Percentiles rank a stretch among this genome's conserved stretches.
phyloP scores from a whole-genome alignment of 2,113 vertebrate species.

The Hippocampus mohnikei region DNA sequence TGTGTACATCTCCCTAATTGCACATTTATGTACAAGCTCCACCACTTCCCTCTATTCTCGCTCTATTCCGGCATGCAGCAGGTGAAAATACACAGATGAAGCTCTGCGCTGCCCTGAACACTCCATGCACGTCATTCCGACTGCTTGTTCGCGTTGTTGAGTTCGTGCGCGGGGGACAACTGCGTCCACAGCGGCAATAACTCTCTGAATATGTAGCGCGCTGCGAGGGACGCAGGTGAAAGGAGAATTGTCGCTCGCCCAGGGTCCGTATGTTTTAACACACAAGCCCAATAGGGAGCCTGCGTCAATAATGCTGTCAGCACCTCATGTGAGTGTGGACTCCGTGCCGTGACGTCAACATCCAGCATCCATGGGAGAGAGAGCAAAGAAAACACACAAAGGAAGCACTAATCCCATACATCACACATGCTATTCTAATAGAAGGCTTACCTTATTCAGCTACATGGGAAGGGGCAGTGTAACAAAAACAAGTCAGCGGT shows the following conservation, averaged over 20 bases:
- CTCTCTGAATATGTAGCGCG: slow-evolving; percentile 59
- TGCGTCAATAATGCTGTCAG: slow-evolving; percentile 59
- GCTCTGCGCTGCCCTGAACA: neutral
- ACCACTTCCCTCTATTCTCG: slow-evolving; percentile 4
- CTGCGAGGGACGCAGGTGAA: slow-evolving; percentile 49
- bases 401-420: slow-evolving; percentile 3
- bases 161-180: slow-evolving; percentile 51
- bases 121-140: slow-evolving; percentile 49
- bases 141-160: slow-evolving; percentile 63
- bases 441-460: neutral
- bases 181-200: slow-evolving; percentile 53
- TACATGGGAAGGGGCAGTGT: neutral
- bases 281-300: slow-evolving; percentile 37
- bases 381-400: slow-evolving; percentile 58
- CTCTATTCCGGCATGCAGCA: neutral
- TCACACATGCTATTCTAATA: slow-evolving; percentile 1
- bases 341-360: slow-evolving; percentile 32
- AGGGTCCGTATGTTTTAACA: slow-evolving; percentile 44
- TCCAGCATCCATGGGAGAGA: slow-evolving; percentile 63
- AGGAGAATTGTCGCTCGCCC: slow-evolving; percentile 25
- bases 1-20: slow-evolving; percentile 71
- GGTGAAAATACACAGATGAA: slow-evolving; percentile 15
- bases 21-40: slow-evolving; percentile 67
- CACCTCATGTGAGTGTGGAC: slow-evolving; percentile 30
- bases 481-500: neutral